Percentiles rank a stretch among this genome's conserved stretches.
These are phyloP conservation scores for Pollenia griseotomentosa DNA, from an alignment of 2,888 invertebrate species.

Conservation along the genomic window DNA sequence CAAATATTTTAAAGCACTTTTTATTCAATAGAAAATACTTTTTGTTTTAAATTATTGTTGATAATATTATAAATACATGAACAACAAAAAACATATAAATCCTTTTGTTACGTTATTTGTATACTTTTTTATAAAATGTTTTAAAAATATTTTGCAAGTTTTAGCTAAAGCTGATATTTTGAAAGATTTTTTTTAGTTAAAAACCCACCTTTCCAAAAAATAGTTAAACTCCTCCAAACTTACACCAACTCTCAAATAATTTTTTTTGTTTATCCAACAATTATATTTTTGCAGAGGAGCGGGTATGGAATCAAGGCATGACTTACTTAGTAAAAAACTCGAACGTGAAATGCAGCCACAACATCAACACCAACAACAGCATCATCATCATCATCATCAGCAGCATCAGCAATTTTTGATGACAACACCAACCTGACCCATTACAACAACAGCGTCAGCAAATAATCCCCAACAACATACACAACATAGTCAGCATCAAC, in stretches of 20 bases:
- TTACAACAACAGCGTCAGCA: constrained; percentile 77
- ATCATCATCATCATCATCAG: constrained; percentile 75
- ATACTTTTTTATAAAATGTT: no score
- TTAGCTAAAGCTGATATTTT: no score
- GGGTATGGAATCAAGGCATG: constrained; percentile 85
- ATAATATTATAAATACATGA: no score
- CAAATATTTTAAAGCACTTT: no score
- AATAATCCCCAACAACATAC: constrained; percentile 74
- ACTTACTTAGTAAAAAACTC: constrained; percentile 83
- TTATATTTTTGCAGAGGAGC: constrained; percentile 82
- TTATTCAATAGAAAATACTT: no score
- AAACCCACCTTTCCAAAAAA: no score
- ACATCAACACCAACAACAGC: constrained; percentile 68
- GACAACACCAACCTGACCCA: constrained; percentile 85
- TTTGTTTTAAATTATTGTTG: no score
- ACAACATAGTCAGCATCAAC: constrained; percentile 74
- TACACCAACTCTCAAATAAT: background rate
- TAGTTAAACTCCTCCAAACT: no score
- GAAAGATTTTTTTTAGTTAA: no score
- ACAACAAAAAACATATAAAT: no score
- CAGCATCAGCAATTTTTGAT: constrained; percentile 84
- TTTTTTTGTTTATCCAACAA: background rate
- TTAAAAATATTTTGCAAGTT: no score
- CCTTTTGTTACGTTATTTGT: no score
- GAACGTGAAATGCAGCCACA: constrained; percentile 83